Percentiles rank a stretch among this genome's conserved stretches.
Evolutionary conservation across 2,113 vertebrate genomes (phyloP).

Genomic region (Bubo blakistoni): DNA sequence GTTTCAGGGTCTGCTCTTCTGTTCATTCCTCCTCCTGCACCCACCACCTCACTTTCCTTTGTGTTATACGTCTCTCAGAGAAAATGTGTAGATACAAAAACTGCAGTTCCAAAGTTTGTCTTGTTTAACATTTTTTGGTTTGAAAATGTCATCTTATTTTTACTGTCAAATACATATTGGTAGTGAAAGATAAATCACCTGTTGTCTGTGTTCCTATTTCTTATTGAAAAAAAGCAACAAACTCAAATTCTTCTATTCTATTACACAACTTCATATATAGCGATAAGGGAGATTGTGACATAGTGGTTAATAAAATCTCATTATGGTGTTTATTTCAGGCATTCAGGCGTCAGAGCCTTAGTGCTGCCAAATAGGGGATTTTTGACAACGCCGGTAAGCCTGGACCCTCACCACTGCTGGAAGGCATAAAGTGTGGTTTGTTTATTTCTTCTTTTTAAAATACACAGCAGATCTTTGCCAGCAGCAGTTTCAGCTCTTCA

Average conservation of each 20-base stretch:
- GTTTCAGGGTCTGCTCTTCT: background rate
- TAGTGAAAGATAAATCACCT: background rate
- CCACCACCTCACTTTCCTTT: background rate
- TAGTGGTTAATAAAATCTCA: background rate
- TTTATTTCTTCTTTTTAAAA: background rate
- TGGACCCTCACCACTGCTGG: background rate
- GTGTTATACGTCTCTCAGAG: background rate
- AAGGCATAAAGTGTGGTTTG: background rate
- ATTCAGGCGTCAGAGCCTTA: background rate
- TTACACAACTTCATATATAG: background rate
- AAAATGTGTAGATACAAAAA: background rate
- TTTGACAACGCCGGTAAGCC: background rate
- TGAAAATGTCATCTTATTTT: background rate
- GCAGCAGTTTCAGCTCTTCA: background rate
- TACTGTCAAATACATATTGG: background rate
- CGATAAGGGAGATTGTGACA: background rate
- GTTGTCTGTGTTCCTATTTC: background rate
- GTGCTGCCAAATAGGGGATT: background rate
- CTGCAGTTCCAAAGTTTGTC: background rate
- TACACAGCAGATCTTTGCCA: background rate
- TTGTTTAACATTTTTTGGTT: background rate
- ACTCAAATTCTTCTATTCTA: background rate
- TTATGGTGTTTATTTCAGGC: background rate
- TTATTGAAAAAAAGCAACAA: background rate
- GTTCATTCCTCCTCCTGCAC: background rate